Percentiles rank a stretch among this genome's conserved stretches.
Evolutionary conservation across 1,140 invertebrate genomes (phyloP).

Genomic region (Solenopsis invicta): DNA sequence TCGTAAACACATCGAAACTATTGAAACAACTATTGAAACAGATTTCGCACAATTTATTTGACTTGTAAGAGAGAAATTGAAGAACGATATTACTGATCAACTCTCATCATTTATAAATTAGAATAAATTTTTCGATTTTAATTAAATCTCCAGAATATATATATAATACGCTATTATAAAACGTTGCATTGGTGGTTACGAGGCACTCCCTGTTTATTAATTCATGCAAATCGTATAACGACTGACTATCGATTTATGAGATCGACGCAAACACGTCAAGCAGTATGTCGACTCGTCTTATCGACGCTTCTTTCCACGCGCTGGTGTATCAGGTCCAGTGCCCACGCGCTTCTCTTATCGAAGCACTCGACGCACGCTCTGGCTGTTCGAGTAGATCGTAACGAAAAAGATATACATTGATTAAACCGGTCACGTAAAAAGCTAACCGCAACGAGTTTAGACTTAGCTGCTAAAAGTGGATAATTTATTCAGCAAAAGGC

Average conservation of each 20-base stretch:
- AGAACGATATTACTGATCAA: neutral
- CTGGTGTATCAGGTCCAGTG: constrained; percentile 50
- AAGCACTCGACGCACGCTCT: constrained; percentile 8
- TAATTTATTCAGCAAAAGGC: constrained; percentile 51
- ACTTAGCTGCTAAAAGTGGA: constrained; percentile 45
- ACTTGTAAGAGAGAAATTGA: neutral
- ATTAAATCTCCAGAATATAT: constrained; percentile 23
- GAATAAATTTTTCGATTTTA: neutral
- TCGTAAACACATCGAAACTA: neutral
- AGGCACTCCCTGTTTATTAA: constrained; percentile 62
- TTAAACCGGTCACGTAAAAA: constrained; percentile 53
- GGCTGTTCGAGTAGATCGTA: constrained; percentile 13
- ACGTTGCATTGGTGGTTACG: neutral
- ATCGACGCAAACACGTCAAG: constrained; percentile 69
- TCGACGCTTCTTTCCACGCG: constrained; percentile 49
- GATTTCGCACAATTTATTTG: neutral
- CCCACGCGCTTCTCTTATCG: constrained; percentile 62
- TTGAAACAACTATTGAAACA: neutral
- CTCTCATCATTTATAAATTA: neutral
- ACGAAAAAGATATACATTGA: constrained; percentile 6
- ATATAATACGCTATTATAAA: constrained; percentile 16
- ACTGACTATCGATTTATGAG: constrained; percentile 72
- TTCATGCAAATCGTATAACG: constrained; percentile 80
- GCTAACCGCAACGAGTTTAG: constrained; percentile 24
- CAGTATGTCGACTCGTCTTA: constrained; percentile 43